Conservation (phyloP, 2,888 invertebrate species). For the Oasisia sp. region DNA sequence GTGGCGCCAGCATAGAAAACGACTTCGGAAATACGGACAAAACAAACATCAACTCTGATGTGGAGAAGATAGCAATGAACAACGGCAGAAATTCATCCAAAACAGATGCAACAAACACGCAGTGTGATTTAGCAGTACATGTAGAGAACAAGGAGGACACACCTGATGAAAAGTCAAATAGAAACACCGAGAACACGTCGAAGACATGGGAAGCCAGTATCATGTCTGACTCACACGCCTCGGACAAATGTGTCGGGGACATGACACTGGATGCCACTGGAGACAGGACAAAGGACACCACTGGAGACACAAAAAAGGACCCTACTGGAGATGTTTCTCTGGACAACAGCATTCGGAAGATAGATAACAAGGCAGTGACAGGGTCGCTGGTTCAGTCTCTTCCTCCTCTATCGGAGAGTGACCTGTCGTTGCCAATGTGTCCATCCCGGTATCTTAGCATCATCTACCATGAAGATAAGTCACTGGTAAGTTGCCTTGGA, state of each 20-base stretch:
- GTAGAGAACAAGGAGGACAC: not conserved
- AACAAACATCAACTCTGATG: not conserved
- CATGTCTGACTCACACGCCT: not conserved
- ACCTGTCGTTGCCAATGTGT: constrained; percentile 51
- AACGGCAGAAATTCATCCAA: not conserved
- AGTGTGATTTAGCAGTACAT: not conserved
- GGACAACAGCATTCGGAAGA: not conserved
- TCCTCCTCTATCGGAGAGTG: constrained; percentile 40
- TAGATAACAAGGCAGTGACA: not conserved
- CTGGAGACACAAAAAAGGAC: not conserved
- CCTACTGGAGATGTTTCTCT: not conserved
- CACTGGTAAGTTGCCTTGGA: constrained; percentile 35
- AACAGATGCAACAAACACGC: not conserved
- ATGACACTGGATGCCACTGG: not conserved
- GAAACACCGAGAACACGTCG: not conserved
- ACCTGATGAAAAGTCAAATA: not conserved
- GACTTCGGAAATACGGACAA: not conserved
- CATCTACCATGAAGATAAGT: constrained; percentile 38
- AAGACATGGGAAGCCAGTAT: not conserved
- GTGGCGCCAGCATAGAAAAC: not conserved
- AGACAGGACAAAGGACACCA: not conserved
- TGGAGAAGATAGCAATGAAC: not conserved
- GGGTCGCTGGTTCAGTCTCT: constrained; percentile 21
- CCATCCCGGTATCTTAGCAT: constrained; percentile 49
- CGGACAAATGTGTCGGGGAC: not conserved